These are phyloP conservation scores for Mechanitis mazaeus DNA, from an alignment of 2,888 invertebrate species.

Conservation along the genomic window DNA sequence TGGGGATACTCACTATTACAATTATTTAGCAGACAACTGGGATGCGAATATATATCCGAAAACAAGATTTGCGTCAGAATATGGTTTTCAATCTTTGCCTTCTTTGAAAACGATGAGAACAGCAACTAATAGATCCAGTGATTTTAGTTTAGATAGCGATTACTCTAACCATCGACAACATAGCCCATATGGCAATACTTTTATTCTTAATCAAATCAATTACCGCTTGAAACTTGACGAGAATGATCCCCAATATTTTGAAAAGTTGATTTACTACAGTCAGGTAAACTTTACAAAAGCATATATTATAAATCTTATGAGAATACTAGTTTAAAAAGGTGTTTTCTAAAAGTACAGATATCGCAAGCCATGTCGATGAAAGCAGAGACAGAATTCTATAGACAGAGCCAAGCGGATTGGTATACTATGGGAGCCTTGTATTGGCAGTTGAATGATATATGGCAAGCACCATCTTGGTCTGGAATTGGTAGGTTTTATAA, in stretches of 20 bases:
- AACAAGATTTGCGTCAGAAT: conserved; percentile 95
- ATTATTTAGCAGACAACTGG: conserved; percentile 90
- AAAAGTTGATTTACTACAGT: conserved; percentile 86
- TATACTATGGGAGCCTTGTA: conserved; percentile 97
- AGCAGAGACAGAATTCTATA: conserved; percentile 89
- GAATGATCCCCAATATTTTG: conserved; percentile 74
- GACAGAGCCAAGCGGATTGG: conserved; percentile 75
- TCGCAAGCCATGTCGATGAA: conserved; percentile 93
- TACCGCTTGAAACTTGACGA: conserved; percentile 78
- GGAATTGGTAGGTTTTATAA: conserved; percentile 80
- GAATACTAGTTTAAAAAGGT: not conserved
- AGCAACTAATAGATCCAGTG: conserved; percentile 70
- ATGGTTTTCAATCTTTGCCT: conserved; percentile 95
- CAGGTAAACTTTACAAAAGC: conserved; percentile 76
- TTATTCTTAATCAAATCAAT: conserved; percentile 78
- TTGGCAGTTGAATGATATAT: conserved; percentile 99
- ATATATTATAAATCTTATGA: too few relatives aligned
- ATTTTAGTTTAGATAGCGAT: conserved; percentile 73
- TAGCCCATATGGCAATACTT: conserved; percentile 82
- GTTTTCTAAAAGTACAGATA: conserved; percentile 69
- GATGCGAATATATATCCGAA: conserved; percentile 84
- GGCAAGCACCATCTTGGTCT: conserved; percentile 98
- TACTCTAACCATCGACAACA: conserved; percentile 91
- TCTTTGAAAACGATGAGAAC: conserved; percentile 80
- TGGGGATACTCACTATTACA: conserved; percentile 96